Base-by-base conservation (phyloP, 2,113 vertebrate species). In the Puntigrus tetrazona region DNA sequence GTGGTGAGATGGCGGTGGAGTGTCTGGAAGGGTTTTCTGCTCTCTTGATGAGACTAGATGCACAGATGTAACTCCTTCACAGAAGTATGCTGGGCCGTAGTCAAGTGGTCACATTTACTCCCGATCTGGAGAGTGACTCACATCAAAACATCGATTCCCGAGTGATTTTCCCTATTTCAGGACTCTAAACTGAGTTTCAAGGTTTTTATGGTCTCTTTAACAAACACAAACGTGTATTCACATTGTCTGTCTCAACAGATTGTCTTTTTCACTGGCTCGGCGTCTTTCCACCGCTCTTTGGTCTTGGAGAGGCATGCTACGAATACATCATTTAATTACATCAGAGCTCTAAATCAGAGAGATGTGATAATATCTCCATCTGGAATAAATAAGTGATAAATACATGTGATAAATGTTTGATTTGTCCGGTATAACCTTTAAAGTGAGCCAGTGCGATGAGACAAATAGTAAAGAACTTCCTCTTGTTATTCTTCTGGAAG, bases 321-420 rank as follows among this genome's bases (percentile, higher is more conserved):
- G 90, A 92, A 90, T 91, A 90, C 88, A 92, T 80, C 91, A 41
- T 87, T 90, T 92, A 86, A 92, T 92, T 92, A 91, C 81, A 89
- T 81, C 72, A 65, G 73, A 76, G 36, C 73, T 85, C 85, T 70
- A 31, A 84, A 67, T 59, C 84, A 57, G 75, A 87, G 87, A 65
- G 1, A 63, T 67, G 85, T 88, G 89, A 92, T 84, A 87, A 77
- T 85, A 89, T 89, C 86, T 87, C 82, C 88, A 89, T 87, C 84
- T 70, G 83, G 36, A 81, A 87, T 80, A 84, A 83, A 88, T 27
- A 55, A 52, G 65, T 84, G 55, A 63, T 81, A 88, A 92, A 92
- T 92, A 89, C 82, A 87, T 84, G 83, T 84, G 45, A 78, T 84
- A 78, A 88, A 81, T 84, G 84, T 86, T 87, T 91, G 52, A 91